Conservation (phyloP, 1,140 invertebrate species). For the Triops longicaudatus region DNA sequence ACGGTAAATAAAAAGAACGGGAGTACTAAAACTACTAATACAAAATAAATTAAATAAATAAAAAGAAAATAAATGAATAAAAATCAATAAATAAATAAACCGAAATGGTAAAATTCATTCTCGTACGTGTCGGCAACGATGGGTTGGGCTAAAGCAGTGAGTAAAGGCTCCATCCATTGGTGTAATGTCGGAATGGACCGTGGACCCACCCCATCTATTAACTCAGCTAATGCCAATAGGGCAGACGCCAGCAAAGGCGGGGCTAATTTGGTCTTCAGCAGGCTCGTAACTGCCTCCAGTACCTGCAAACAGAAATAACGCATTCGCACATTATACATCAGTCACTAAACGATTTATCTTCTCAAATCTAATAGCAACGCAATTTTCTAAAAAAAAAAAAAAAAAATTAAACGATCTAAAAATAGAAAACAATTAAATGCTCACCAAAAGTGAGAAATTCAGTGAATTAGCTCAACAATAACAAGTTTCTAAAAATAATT, state of each 20-base stretch:
- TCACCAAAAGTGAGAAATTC: too few relatives aligned
- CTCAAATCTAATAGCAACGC: background rate
- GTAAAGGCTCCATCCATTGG: background rate
- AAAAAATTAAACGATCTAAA: background rate
- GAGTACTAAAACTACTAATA: too few relatives aligned
- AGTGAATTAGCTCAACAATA: too few relatives aligned
- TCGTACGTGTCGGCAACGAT: background rate
- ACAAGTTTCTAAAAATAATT: too few relatives aligned
- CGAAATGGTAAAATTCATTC: background rate
- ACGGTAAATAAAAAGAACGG: too few relatives aligned
- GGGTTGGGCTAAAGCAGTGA: background rate
- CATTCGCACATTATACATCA: background rate
- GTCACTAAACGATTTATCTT: background rate
- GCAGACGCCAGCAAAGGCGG: conserved; percentile 54
- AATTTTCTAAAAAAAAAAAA: background rate
- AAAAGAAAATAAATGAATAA: background rate
- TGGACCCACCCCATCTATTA: conserved; percentile 36
- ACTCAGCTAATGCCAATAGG: conserved; percentile 69
- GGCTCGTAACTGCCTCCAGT: conserved; percentile 8
- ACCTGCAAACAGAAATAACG: conserved; percentile 20
- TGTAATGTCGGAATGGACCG: conserved; percentile 7
- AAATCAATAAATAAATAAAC: background rate
- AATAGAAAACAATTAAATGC: conserved; percentile 30
- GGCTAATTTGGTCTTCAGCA: conserved; percentile 36
- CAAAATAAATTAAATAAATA: background rate